These are phyloP conservation scores for Anguilla anguilla DNA, from an alignment of 2,797 vertebrate species.

Conservation along the genomic window DNA sequence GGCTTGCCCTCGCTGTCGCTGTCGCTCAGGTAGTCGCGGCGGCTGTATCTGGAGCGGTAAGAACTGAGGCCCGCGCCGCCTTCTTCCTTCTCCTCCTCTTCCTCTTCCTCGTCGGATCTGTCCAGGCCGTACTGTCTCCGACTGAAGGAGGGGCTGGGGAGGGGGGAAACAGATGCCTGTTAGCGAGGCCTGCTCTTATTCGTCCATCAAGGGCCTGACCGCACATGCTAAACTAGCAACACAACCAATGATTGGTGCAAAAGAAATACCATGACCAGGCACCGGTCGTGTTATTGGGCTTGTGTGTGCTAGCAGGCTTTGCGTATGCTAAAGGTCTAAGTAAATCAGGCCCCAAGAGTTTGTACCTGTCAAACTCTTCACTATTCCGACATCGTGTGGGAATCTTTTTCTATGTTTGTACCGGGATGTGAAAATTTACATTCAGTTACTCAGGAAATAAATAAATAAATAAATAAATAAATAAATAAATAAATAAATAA, in stretches of 20 bases:
- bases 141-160: slow-evolving; percentile 76
- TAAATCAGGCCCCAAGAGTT: too few species aligned
- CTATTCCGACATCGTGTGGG: neutral
- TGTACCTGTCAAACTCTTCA: neutral
- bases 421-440: neutral
- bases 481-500: neutral
- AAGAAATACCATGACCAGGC: too few species aligned
- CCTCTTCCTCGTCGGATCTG: slow-evolving; percentile 80
- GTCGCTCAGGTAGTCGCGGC: slow-evolving; percentile 68
- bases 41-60: slow-evolving; percentile 56
- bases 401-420: neutral
- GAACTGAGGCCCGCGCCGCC: slow-evolving; percentile 47
- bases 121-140: slow-evolving; percentile 72
- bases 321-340: too few species aligned
- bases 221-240: too few species aligned
- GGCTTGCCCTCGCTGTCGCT: slow-evolving; percentile 74
- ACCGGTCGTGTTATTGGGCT: too few species aligned
- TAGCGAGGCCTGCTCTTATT: neutral
- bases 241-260: too few species aligned
- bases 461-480: neutral
- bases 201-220: neutral
- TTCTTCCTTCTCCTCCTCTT: slow-evolving; percentile 55
- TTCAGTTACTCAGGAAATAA: neutral
- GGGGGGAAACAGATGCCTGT: slow-evolving; percentile 40
- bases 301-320: too few species aligned